phyloP scores from a whole-genome alignment of 2,797 vertebrate species.

The Gymnothorax javanicus region DNA sequence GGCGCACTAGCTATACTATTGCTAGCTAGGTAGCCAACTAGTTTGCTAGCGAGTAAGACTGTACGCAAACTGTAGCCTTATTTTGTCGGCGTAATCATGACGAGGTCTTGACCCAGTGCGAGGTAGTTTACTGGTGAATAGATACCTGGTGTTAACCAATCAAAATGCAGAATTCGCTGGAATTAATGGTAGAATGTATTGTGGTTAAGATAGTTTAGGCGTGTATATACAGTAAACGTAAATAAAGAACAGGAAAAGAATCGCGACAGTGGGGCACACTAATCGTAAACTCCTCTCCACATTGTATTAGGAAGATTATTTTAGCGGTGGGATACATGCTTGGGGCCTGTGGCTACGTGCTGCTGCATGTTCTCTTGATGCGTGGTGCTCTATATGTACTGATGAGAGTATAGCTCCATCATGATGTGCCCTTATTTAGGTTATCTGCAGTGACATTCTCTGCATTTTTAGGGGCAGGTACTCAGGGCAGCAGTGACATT shows the following conservation, averaged over 20 bases:
- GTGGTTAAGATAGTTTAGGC: background rate
- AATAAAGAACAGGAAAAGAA: background rate
- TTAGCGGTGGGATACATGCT: background rate
- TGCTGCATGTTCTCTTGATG: constrained; percentile 8
- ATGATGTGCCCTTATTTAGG: background rate
- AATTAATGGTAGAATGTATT: no score
- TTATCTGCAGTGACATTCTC: background rate
- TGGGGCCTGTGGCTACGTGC: background rate
- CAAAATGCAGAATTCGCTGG: no score
- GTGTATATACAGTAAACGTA: background rate
- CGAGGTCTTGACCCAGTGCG: no score
- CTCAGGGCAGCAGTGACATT: background rate
- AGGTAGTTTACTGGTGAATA: no score
- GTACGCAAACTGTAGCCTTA: no score
- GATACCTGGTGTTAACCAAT: no score
- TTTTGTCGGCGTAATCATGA: no score
- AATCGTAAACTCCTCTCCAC: background rate
- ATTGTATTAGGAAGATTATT: background rate
- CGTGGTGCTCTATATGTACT: background rate
- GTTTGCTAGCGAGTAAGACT: no score
- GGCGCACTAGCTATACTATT: no score
- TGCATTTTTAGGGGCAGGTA: background rate
- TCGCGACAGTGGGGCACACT: background rate
- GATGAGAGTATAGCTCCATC: background rate
- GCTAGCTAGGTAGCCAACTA: no score